Conservation (phyloP, 1,140 invertebrate species). For the Littorina saxatilis region DNA sequence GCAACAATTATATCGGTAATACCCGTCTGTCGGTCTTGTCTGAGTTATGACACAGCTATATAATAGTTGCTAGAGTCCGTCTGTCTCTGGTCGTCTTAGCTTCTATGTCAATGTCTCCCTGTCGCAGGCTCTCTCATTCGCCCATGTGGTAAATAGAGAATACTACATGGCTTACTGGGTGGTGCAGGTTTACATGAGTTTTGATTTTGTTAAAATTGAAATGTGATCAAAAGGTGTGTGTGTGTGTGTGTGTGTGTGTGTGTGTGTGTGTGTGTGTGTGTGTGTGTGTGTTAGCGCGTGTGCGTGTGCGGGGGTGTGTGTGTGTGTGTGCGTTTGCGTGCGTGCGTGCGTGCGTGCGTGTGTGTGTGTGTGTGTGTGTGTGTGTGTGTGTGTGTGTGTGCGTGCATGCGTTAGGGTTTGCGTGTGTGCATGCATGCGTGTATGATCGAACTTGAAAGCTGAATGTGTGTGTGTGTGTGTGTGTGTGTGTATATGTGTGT, state of each 20-base stretch:
- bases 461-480: not conserved
- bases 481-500: not conserved
- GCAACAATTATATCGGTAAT: no score
- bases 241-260: not conserved
- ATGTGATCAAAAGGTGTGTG: no score
- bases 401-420: not conserved
- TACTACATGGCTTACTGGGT: no score
- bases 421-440: not conserved
- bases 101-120: not conserved
- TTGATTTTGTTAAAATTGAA: no score
- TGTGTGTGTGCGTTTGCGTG: no score
- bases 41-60: no score
- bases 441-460: no score
- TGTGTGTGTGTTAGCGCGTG: no score
- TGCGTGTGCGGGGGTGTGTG: no score
- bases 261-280: not conserved
- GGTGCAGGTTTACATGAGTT: no score
- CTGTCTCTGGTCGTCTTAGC: not conserved
- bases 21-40: no score
- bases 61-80: not conserved
- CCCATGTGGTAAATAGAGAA: no score
- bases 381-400: slow-evolving; percentile 8
- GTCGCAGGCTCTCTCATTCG: not conserved
- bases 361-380: not conserved
- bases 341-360: not conserved